Base-by-base conservation (phyloP, 2,888 invertebrate species). In the Drosophila multiciliata region DNA sequence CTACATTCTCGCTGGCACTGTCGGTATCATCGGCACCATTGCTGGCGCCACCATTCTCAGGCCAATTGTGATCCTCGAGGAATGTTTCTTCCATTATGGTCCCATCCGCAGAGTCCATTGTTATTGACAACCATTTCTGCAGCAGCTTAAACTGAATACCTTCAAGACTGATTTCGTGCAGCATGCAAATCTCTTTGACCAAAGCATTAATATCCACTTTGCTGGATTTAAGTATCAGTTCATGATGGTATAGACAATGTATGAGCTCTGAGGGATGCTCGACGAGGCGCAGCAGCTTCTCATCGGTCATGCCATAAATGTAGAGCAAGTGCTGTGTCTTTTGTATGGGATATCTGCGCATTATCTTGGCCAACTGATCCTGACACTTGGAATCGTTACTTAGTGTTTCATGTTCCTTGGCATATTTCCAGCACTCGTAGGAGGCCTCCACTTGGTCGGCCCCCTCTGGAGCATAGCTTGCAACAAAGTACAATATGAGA, bases 401-500 rank as follows among this genome's bases (percentile, higher is more conserved):
- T 1, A 89, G 75, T 0, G 82, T 29, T 33, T 89, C 91, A 67
- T 93, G 78, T 48, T 91, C 78, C 20, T 89, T 57, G 0, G 91
- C 91, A 73, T 90, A 93, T 58, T 92, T 92, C 83, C 92, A 93
- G 63, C 93, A 93, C 69, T 93, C 93, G 55, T 89, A 90, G 1
- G 91, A 90, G 3, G 93, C 93, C 71, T 93, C 93, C 8, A 93
- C 93, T 78, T 93, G 92, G 87, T 93, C 93, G 2, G 92, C 92
- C 0, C 93, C 93, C 40, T 92, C 91, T 0, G 93, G 92, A 0
- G 93, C 92, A 78, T 93, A 91, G 70, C 91, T 92, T 0, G 91
- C 87, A 6, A 92, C 92, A 77, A 90, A 92, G 71, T 93, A 93
- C n/a, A 93, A 82, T 63, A 93, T 92, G 20, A 91, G 78, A 35